phyloP scores from a whole-genome alignment of 1,140 invertebrate genomes.

The Hydropsyche tenuis region DNA sequence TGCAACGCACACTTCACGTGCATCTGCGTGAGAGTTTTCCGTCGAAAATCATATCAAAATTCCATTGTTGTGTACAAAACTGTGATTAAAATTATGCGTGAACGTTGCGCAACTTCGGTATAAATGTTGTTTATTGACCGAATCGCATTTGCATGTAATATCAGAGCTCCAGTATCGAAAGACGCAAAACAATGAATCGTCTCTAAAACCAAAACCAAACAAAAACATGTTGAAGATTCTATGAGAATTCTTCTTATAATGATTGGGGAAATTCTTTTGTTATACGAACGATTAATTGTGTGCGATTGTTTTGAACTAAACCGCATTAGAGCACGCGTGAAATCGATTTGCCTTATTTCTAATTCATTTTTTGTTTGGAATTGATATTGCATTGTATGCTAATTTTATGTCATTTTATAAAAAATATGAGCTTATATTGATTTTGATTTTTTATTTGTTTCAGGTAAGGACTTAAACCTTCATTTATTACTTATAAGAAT shows the following conservation, averaged over 20 bases:
- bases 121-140: too few species aligned
- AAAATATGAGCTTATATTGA: not conserved
- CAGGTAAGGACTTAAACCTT: conserved; percentile 10
- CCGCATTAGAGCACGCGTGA: conserved; percentile 2
- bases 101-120: too few species aligned
- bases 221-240: not conserved
- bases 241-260: conserved; percentile 1
- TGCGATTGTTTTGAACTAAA: not conserved
- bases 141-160: too few species aligned
- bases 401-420: not conserved
- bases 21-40: not conserved
- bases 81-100: too few species aligned
- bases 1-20: not conserved
- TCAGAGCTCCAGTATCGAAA: too few species aligned
- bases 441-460: conserved; percentile 7
- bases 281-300: not conserved
- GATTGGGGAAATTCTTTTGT: conserved; percentile 22
- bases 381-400: conserved; percentile 13
- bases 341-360: conserved; percentile 16
- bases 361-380: conserved; percentile 3
- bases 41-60: too few species aligned
- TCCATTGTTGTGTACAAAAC: too few species aligned
- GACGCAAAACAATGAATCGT: too few species aligned
- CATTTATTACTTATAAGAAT: too few species aligned
- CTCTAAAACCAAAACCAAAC: too few species aligned